Conservation (phyloP, 2,113 vertebrate genomes). For the Phalacrocorax brasilianus region DNA sequence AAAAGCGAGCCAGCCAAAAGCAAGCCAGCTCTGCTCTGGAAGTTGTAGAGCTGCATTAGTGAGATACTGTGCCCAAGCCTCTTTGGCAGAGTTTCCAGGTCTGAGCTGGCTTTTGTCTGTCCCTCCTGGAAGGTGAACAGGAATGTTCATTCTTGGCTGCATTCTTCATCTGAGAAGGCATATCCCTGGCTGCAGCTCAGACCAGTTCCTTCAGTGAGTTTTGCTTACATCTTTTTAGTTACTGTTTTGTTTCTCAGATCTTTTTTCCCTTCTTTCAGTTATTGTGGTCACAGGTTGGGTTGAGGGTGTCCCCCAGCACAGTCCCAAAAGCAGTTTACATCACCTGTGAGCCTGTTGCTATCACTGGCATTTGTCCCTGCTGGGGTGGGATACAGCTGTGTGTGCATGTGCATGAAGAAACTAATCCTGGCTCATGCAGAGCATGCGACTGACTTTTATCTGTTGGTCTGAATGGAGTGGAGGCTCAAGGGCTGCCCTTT, state of each 20-base stretch:
- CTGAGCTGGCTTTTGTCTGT: background rate
- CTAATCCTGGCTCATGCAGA: background rate
- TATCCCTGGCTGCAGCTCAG: background rate
- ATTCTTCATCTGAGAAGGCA: background rate
- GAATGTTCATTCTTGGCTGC: background rate
- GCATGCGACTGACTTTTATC: accelerated
- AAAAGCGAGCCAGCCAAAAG: background rate
- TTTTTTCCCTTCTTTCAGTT: background rate
- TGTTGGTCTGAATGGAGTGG: background rate
- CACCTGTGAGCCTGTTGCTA: background rate
- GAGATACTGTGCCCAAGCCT: background rate
- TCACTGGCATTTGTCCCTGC: accelerated
- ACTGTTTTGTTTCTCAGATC: background rate
- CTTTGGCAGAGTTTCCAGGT: background rate
- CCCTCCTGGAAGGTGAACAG: background rate
- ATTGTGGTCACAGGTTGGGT: background rate
- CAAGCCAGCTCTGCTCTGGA: background rate
- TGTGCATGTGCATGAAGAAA: background rate
- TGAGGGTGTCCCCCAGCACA: no score
- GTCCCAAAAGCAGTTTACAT: background rate
- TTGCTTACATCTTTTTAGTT: background rate
- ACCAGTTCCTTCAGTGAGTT: background rate
- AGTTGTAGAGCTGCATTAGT: background rate
- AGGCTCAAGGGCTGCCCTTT: background rate
- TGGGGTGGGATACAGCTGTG: accelerated